A percentile compares a stretch with the other conserved stretches of the same genome.
These are phyloP conservation scores for Lates japonicus DNA, from an alignment of 2,797 vertebrate species.

Conservation along the genomic window DNA sequence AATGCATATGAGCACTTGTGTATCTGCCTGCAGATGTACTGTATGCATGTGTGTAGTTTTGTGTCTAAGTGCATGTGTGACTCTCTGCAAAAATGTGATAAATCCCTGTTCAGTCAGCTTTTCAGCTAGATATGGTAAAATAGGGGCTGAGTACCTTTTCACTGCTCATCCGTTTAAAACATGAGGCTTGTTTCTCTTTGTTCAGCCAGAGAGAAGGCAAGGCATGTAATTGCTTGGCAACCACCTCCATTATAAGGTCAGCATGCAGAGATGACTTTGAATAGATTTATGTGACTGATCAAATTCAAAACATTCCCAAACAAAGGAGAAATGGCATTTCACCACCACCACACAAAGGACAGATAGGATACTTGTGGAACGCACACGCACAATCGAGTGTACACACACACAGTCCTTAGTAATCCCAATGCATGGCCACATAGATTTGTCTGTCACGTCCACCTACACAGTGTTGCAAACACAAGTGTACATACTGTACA, in stretches of 20 bases:
- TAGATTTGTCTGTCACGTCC: slow-evolving; percentile 54
- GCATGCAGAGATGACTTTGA: slow-evolving; percentile 78
- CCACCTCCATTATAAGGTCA: slow-evolving; percentile 85
- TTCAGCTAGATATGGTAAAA: slow-evolving; percentile 77
- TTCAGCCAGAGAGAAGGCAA: slow-evolving; percentile 77
- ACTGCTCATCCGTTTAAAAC: slow-evolving; percentile 81
- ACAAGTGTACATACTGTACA: slow-evolving; percentile 5
- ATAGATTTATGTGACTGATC: slow-evolving; percentile 84
- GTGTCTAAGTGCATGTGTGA: slow-evolving; percentile 59
- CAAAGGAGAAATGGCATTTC: slow-evolving; percentile 69
- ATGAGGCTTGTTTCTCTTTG: slow-evolving; percentile 79
- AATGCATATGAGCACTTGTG: slow-evolving; percentile 35
- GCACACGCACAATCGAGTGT: slow-evolving; percentile 43
- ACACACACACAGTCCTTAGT: slow-evolving; percentile 39
- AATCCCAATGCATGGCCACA: slow-evolving; percentile 31
- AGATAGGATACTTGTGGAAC: slow-evolving; percentile 49
- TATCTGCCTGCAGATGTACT: slow-evolving; percentile 45
- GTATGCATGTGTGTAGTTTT: slow-evolving; percentile 49
- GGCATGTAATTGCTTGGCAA: slow-evolving; percentile 85
- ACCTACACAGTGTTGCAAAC: slow-evolving; percentile 36
- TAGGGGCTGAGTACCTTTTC: slow-evolving; percentile 79
- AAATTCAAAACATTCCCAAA: slow-evolving; percentile 81
- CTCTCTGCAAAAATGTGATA: slow-evolving; percentile 78
- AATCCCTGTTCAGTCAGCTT: slow-evolving; percentile 78
- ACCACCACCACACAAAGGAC: slow-evolving; percentile 49